Percentiles rank a stretch among this genome's conserved stretches.
Evolutionary conservation across 2,797 vertebrate species (phyloP).

Genomic region (Cryptoprocta ferox): DNA sequence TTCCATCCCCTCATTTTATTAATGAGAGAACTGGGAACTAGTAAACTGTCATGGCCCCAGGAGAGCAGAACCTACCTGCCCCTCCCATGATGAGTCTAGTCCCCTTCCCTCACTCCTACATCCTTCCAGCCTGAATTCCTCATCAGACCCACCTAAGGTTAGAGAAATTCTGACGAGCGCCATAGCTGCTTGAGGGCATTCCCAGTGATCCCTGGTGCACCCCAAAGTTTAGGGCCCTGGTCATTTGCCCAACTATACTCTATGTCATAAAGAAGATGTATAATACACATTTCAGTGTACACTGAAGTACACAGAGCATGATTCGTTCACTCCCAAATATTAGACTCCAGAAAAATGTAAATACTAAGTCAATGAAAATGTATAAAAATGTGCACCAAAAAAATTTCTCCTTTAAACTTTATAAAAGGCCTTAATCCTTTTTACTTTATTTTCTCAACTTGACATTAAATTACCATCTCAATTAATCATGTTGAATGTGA

Average conservation of each 20-base stretch:
- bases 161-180: neutral
- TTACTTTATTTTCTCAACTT: neutral
- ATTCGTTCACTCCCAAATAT: neutral
- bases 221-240: neutral
- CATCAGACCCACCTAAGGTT: neutral
- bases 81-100: neutral
- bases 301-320: neutral
- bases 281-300: neutral
- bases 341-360: neutral
- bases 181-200: neutral
- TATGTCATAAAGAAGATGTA: neutral
- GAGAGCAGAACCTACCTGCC: no score
- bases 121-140: neutral
- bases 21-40: neutral
- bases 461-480: neutral
- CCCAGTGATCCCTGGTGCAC: neutral
- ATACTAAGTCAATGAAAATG: conserved; percentile 4
- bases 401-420: neutral
- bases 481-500: neutral
- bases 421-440: neutral
- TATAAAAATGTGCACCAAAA: neutral
- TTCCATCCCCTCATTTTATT: neutral
- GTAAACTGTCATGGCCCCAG: neutral
- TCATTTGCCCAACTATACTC: neutral
- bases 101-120: neutral